A percentile compares a stretch with the other conserved stretches of the same genome.
Evolutionary conservation across 2,888 invertebrate genomes (phyloP).

Genomic region (Podotricha telesiphe): DNA sequence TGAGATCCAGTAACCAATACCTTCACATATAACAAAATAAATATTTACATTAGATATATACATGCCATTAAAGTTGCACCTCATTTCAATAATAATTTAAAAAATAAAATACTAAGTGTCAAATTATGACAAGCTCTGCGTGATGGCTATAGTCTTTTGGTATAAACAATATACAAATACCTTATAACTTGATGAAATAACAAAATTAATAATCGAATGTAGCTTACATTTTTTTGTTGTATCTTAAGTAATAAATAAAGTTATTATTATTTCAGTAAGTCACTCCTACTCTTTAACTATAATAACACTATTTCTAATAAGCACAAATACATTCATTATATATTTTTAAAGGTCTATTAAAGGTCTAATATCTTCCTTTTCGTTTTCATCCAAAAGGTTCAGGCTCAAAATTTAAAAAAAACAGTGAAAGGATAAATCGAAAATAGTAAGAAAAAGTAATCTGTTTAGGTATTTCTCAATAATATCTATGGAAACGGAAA

Average conservation of each 20-base stretch:
- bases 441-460: neutral
- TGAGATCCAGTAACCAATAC: no score
- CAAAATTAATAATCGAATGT: constrained; percentile 10
- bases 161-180: constrained; percentile 9
- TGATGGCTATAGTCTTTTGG: neutral
- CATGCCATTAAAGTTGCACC: no score
- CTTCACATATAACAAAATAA: no score
- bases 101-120: neutral
- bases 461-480: neutral
- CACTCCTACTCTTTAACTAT: no score
- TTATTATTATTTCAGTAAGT: constrained; percentile 7
- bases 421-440: neutral
- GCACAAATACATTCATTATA: no score
- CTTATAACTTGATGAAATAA: constrained; percentile 2
- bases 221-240: constrained; percentile 1
- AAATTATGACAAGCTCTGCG: constrained; percentile 14
- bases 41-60: no score
- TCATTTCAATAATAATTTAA: neutral
- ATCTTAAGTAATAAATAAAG: neutral
- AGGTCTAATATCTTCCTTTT: no score
- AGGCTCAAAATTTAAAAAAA: neutral
- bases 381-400: neutral
- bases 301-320: no score
- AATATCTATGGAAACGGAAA: constrained; percentile 32
- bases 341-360: no score